Evolutionary conservation across 2,113 vertebrate species (phyloP).

Genomic region (Zosterops lateralis): DNA sequence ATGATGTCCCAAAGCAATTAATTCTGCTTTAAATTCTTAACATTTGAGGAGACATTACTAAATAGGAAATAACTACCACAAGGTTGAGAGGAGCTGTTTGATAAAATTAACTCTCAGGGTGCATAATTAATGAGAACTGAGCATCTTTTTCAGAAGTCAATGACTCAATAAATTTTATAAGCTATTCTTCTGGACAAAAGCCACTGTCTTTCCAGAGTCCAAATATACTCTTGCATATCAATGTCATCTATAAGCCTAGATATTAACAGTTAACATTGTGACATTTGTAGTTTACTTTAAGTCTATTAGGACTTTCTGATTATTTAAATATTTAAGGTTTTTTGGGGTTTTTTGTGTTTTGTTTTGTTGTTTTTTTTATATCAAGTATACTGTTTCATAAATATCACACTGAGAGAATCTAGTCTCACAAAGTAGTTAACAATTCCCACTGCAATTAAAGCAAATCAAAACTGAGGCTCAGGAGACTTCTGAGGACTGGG

Average conservation of each 20-base stretch:
- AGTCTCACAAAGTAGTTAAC: neutral
- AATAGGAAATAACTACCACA: neutral
- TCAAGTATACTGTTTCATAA: neutral
- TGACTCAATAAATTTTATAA: neutral
- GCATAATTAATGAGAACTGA: neutral
- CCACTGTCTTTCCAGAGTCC: neutral
- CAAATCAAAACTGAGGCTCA: neutral
- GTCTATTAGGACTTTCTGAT: neutral
- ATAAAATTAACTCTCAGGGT: neutral
- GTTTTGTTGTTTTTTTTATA: neutral
- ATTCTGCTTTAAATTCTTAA: neutral
- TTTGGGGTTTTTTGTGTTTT: neutral
- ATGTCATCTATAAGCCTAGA: neutral
- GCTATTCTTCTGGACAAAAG: neutral
- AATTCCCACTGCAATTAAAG: neutral
- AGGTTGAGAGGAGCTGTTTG: neutral
- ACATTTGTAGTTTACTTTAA: neutral
- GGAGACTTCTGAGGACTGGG: neutral
- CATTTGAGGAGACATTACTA: neutral
- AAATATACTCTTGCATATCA: neutral
- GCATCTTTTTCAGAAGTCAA: neutral
- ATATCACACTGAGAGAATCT: neutral
- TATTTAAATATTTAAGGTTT: neutral
- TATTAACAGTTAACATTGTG: neutral
- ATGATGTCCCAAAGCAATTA: neutral